Percentiles rank a stretch among this genome's conserved stretches.
Conservation (phyloP, 2,888 invertebrate species). For the Thyatira batis region DNA sequence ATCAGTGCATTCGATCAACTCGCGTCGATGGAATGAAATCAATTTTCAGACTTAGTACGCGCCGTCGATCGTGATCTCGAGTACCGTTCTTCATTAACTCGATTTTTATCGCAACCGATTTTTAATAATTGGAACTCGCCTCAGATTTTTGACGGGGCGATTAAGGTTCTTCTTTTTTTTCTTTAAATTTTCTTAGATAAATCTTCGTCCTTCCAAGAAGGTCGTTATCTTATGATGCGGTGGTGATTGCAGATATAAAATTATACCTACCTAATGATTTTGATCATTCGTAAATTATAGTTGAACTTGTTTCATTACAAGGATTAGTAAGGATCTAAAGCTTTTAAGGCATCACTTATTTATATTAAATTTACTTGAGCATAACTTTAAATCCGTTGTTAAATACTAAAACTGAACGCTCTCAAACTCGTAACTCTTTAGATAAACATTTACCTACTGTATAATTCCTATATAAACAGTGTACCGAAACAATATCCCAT, state of each 20-base stretch:
- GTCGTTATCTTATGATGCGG: neutral
- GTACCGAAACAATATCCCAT: slow-evolving; percentile 50
- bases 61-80: slow-evolving; percentile 61
- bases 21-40: slow-evolving; percentile 73
- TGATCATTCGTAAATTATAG: too few species aligned
- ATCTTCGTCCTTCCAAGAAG: slow-evolving; percentile 38
- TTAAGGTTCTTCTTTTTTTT: slow-evolving; percentile 62
- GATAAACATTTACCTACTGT: slow-evolving; percentile 40
- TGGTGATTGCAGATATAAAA: neutral
- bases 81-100: slow-evolving; percentile 78
- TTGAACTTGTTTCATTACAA: too few species aligned
- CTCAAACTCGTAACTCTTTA: slow-evolving; percentile 24
- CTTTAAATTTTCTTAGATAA: slow-evolving; percentile 52
- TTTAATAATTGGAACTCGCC: slow-evolving; percentile 73
- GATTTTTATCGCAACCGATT: slow-evolving; percentile 75
- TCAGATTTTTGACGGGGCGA: slow-evolving; percentile 67
- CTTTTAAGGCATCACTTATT: too few species aligned
- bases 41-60: slow-evolving; percentile 64
- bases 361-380: too few species aligned
- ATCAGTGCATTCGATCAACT: slow-evolving; percentile 63
- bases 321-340: too few species aligned
- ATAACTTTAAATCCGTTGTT: too few species aligned
- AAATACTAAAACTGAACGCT: slow-evolving; percentile 17
- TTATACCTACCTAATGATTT: too few species aligned
- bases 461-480: slow-evolving; percentile 50